phyloP scores from a whole-genome alignment of 2,888 invertebrate genomes.

The Ptilodon capucinus region DNA sequence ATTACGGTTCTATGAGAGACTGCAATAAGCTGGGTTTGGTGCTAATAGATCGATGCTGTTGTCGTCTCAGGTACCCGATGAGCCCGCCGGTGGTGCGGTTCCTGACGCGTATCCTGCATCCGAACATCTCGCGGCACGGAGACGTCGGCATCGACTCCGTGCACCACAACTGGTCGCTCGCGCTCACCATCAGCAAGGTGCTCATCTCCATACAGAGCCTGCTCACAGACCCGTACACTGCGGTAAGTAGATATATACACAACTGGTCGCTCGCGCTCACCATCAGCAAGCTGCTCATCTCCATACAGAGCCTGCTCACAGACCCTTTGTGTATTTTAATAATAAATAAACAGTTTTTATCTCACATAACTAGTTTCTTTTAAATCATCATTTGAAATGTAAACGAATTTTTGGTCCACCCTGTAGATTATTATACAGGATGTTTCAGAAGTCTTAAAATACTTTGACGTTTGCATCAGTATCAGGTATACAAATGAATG shows the following conservation, averaged over 20 bases:
- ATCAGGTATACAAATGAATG: no score
- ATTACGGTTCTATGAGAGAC: no score
- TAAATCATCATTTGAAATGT: no score
- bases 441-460: no score
- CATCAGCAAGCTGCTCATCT: constrained; percentile 93
- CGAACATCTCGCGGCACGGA: constrained; percentile 96
- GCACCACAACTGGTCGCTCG: constrained; percentile 98
- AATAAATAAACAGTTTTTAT: no score
- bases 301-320: constrained; percentile 93
- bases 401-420: no score
- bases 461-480: no score
- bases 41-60: no score
- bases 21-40: no score
- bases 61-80: constrained; percentile 90
- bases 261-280: constrained; percentile 98
- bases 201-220: constrained; percentile 94
- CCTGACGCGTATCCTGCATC: constrained; percentile 96
- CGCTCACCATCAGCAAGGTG: constrained; percentile 94
- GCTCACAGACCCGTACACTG: constrained; percentile 94
- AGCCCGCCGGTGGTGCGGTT: constrained; percentile 95
- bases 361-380: no score
- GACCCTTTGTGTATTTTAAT: no score
- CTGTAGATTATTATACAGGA: no score
- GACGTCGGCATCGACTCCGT: constrained; percentile 98
- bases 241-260: constrained; percentile 84